Evolutionary conservation across 1,140 invertebrate genomes (phyloP).

Genomic region (Samia ricini): DNA sequence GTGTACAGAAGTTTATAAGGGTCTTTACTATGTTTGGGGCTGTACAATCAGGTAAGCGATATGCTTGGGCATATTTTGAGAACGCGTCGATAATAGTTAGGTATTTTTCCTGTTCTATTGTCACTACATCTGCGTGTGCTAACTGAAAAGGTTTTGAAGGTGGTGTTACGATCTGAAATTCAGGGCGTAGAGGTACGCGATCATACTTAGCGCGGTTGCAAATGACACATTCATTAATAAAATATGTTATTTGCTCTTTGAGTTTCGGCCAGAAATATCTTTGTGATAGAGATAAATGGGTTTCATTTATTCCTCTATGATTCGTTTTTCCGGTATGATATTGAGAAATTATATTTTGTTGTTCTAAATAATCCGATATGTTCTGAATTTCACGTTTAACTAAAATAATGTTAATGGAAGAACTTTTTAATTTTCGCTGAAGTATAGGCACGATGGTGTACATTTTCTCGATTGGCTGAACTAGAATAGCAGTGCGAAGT

Average conservation of each 20-base stretch:
- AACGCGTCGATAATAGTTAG: constrained; percentile 4
- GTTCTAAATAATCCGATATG: no score
- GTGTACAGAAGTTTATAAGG: constrained; percentile 1
- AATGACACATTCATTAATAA: constrained; percentile 8
- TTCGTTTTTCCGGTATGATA: no score
- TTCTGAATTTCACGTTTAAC: no score
- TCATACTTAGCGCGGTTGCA: constrained; percentile 8
- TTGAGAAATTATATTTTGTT: no score
- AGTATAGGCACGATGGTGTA: no score
- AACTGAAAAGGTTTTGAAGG: constrained; percentile 4
- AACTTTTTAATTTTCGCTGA: no score
- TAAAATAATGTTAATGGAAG: no score
- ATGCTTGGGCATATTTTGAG: constrained; percentile 8
- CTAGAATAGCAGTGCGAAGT: no score
- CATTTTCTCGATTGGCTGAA: no score
- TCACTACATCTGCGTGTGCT: constrained; percentile 2
- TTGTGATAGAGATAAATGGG: no score
- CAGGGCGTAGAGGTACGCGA: neutral
- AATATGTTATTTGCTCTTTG: constrained; percentile 7
- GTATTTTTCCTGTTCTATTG: constrained; percentile 4
- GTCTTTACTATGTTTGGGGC: neutral
- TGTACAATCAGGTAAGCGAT: neutral
- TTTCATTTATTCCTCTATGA: no score
- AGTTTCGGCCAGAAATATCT: no score
- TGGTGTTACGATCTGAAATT: constrained; percentile 3